These are phyloP conservation scores for Argynnis bischoffii DNA, from an alignment of 2,888 invertebrate species.

Conservation along the genomic window DNA sequence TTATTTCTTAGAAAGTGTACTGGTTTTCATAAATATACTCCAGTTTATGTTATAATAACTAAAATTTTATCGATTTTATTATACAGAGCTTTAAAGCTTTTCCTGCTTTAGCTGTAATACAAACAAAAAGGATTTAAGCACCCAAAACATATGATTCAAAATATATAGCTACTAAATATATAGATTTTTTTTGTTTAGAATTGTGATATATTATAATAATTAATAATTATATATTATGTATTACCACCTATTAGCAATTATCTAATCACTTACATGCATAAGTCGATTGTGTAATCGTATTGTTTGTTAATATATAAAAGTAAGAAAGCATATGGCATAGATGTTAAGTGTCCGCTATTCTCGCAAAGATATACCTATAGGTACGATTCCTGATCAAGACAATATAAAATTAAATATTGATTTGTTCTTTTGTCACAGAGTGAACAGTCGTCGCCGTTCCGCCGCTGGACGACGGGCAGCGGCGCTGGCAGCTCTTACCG, in stretches of 20 bases:
- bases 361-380: too few relatives aligned
- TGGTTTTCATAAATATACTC: neutral
- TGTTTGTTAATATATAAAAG: neutral
- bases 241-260: neutral
- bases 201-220: conserved; percentile 1
- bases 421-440: conserved; percentile 62
- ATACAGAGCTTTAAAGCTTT: too few relatives aligned
- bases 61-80: too few relatives aligned
- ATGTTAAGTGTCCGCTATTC: too few relatives aligned
- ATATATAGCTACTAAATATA: too few relatives aligned
- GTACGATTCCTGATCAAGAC: too few relatives aligned
- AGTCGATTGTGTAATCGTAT: conserved; percentile 4
- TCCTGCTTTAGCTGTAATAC: too few relatives aligned
- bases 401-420: too few relatives aligned
- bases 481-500: conserved; percentile 77
- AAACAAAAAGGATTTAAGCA: too few relatives aligned
- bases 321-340: too few relatives aligned
- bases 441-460: conserved; percentile 85
- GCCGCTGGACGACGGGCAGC: conserved; percentile 81
- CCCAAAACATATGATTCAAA: too few relatives aligned
- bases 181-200: neutral
- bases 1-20: neutral
- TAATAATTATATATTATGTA: neutral
- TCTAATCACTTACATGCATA: neutral
- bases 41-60: too few relatives aligned